A percentile compares a stretch with the other conserved stretches of the same genome.
Evolutionary conservation across 2,113 vertebrate species (phyloP).

Genomic region (Castor canadensis): DNA sequence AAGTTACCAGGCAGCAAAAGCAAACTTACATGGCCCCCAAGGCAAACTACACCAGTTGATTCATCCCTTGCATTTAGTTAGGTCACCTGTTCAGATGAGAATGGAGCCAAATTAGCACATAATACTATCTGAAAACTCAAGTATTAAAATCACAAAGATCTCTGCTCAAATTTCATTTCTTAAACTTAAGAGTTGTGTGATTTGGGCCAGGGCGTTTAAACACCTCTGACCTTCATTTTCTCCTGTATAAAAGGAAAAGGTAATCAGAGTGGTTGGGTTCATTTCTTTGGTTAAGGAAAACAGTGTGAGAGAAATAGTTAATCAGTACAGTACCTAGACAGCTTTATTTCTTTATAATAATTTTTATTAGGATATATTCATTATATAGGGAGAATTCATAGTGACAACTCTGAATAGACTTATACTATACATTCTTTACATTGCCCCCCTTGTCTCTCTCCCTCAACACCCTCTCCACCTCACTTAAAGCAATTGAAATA

Average conservation of each 20-base stretch:
- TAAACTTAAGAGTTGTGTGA: not conserved
- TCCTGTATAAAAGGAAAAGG: not conserved
- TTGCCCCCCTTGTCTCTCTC: too few species aligned
- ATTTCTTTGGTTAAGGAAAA: slow-evolving; percentile 10
- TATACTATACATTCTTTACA: too few species aligned
- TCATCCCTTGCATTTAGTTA: not conserved
- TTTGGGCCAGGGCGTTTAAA: not conserved
- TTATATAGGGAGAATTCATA: too few species aligned
- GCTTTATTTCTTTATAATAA: too few species aligned
- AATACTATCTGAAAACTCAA: not conserved
- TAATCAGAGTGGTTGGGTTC: not conserved
- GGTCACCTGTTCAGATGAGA: not conserved
- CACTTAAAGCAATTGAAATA: too few species aligned
- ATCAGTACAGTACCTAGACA: not conserved
- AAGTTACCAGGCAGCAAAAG: not conserved
- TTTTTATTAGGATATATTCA: too few species aligned
- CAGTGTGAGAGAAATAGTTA: not conserved
- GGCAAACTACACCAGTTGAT: not conserved
- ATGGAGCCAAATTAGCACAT: not conserved
- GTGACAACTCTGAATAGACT: too few species aligned
- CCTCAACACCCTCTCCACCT: too few species aligned
- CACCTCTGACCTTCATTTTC: not conserved
- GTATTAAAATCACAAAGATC: not conserved
- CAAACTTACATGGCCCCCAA: not conserved
- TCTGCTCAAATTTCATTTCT: not conserved